A percentile compares a stretch with the other conserved stretches of the same genome.
Conservation (phyloP, 2,797 vertebrate genomes). For the Eulemur coronatus region DNA sequence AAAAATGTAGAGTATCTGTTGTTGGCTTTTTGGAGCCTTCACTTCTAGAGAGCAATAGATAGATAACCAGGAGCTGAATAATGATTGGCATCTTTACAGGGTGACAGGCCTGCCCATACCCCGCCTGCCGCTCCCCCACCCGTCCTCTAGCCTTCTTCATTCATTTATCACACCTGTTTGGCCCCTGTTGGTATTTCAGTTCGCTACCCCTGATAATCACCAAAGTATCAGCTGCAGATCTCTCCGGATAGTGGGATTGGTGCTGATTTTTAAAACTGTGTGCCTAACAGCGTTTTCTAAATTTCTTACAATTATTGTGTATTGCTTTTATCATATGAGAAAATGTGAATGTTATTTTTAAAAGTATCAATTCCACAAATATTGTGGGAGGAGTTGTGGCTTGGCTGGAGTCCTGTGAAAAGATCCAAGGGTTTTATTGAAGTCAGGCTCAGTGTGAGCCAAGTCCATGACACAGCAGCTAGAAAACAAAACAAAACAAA, state of each 20-base stretch:
- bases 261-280: background rate
- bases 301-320: background rate
- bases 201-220: background rate
- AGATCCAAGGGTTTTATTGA: constrained; percentile 66
- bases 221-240: background rate
- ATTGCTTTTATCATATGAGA: constrained; percentile 36
- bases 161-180: background rate
- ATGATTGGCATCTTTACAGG: background rate
- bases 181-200: background rate
- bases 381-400: constrained; percentile 36
- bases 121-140: background rate
- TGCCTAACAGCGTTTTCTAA: constrained; percentile 27
- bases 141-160: rapidly evolving
- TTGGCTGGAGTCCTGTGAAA: constrained; percentile 53
- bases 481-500: constrained; percentile 64
- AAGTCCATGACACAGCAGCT: constrained; percentile 62
- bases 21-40: background rate
- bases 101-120: rapidly evolving
- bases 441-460: constrained; percentile 51
- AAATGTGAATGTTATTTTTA: constrained; percentile 57
- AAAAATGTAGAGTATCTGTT: background rate
- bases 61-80: background rate
- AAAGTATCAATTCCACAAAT: constrained; percentile 55
- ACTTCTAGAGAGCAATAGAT: background rate
- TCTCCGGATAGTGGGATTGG: background rate